Evolutionary conservation across 2,113 vertebrate genomes (phyloP).

Genomic region (Rattus norvegicus): GRCr8 NC_086032.1:42990001-42990500

Average conservation of each 20-base stretch:
- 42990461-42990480: slow-evolving; percentile 33
- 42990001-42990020: slow-evolving; percentile 14
- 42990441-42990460: neutral
- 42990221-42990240: neutral
- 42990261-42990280: neutral
- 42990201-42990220: neutral
- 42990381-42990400: neutral
- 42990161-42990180: neutral
- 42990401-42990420: too few species aligned
- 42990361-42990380: neutral
- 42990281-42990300: neutral
- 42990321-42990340: neutral
- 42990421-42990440: neutral
- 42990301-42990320: neutral
- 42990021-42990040: neutral
- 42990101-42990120: neutral
- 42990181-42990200: neutral
- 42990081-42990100: neutral
- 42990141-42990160: neutral
- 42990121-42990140: neutral
- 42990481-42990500: slow-evolving; percentile 18
- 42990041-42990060: neutral
- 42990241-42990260: neutral
- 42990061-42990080: slow-evolving; percentile 24
- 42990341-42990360: neutral